A percentile compares a stretch with the other conserved stretches of the same genome.
phyloP scores from a whole-genome alignment of 2,888 invertebrate genomes.

The Charanyca ferruginea region DNA sequence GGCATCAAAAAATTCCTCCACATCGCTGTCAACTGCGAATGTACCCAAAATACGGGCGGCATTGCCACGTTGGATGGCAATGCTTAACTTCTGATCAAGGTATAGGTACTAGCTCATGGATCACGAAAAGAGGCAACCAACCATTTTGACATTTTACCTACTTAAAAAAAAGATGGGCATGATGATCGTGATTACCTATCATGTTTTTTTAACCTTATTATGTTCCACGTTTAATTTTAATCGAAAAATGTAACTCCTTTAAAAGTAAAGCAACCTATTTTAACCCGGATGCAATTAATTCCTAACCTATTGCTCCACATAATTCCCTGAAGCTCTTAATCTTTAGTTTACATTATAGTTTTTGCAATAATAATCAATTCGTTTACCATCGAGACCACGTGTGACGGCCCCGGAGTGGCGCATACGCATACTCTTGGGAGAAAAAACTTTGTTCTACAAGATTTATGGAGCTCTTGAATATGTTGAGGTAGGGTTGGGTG shows the following conservation, averaged over 20 bases:
- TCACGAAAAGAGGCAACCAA: too few relatives aligned
- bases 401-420: slow-evolving; percentile 39
- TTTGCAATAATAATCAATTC: slow-evolving; percentile 52
- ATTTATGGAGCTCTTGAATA: slow-evolving; percentile 56
- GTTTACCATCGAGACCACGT: slow-evolving; percentile 53
- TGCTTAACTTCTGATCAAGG: too few relatives aligned
- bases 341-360: slow-evolving; percentile 54
- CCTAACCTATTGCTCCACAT: slow-evolving; percentile 11
- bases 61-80: too few relatives aligned
- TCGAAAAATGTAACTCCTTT: neutral
- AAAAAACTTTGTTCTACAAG: slow-evolving; percentile 44
- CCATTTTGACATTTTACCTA: too few relatives aligned
- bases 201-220: too few relatives aligned
- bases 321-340: slow-evolving; percentile 46
- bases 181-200: too few relatives aligned
- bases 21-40: too few relatives aligned
- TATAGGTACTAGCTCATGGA: too few relatives aligned
- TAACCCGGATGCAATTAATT: slow-evolving; percentile 31
- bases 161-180: too few relatives aligned
- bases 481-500: slow-evolving; percentile 32
- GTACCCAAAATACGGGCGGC: too few relatives aligned
- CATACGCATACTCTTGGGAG: slow-evolving; percentile 20
- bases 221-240: too few relatives aligned
- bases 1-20: too few relatives aligned
- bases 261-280: neutral